Base-by-base conservation (phyloP, 2,888 invertebrate species). In the Watsonalla cultraria region DNA sequence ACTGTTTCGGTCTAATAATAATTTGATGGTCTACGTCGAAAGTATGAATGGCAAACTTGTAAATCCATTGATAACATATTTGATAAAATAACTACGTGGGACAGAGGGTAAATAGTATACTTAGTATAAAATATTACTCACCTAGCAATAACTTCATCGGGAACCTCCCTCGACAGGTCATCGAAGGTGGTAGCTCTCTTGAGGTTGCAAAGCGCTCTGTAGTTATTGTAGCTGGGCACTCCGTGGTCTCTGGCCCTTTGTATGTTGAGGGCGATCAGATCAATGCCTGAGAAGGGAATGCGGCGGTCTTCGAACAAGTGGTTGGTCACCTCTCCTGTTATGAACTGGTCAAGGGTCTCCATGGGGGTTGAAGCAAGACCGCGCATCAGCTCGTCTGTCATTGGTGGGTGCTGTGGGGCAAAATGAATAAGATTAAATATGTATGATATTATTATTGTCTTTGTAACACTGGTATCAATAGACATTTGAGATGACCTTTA, bases 281-380 rank as follows among this genome's bases (percentile, higher is more conserved):
- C 98, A 56, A 98, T 92, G 7, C 98, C 98, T 0, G 98, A 98
- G 85, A 97, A 97, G 0, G 97, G 97, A 61, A 96, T 95, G 60
- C 94, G 94, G 13, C 95, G 92, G 74, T 97, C 96, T 82, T 98
- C 98, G 79, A 98, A 98, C 54, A 98, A 89, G 84, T 98, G 98
- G 84, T 98, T 98, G 7, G 97, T 97, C 0, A 98, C 97, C 91
- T 98, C 98, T 0, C 97, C 97, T 0, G 98, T 97, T 66, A 98
- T 96, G 79, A 98, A 97, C 80, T 97, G 97, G 86, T 98, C 98
- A 51, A 98, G 86, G 0, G 96, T 96, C 84, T 98, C 98, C 96
- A 98, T 97, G 0, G 97, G 97, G 0, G 97, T 97, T 0, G 97
- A 95, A 0, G 96, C 92, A 8, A 98, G 86, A 39, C 98, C 98